A percentile compares a stretch with the other conserved stretches of the same genome.
phyloP scores from a whole-genome alignment of 2,113 vertebrate genomes.

The Platichthys flesus region DNA sequence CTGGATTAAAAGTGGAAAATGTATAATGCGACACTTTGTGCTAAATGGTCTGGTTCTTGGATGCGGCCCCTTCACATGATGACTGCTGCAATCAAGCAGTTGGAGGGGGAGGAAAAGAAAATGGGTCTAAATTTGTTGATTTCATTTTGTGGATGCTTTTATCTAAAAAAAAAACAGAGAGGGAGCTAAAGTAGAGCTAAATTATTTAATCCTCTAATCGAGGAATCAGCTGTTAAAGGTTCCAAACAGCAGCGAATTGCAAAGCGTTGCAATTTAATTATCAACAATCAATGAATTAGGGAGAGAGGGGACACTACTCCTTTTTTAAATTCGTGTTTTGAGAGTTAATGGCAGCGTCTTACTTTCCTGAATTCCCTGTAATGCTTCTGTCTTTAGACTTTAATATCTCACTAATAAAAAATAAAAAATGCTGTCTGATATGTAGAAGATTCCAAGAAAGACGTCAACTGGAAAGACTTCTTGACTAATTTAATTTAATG shows the following conservation, averaged over 20 bases:
- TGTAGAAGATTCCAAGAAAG: no score
- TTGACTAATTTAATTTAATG: no score
- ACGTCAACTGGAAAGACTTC: no score
- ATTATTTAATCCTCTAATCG: not conserved
- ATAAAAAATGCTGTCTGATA: no score
- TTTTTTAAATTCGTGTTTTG: no score
- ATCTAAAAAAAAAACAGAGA: not conserved
- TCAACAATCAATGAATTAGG: not conserved
- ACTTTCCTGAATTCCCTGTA: no score
- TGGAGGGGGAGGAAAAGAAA: slow-evolving; percentile 24
- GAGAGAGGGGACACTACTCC: not conserved
- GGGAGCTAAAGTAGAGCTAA: slow-evolving; percentile 1
- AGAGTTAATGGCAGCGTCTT: no score
- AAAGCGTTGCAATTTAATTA: not conserved
- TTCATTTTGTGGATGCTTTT: slow-evolving; percentile 6
- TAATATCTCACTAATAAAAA: no score
- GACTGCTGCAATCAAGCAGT: slow-evolving; percentile 39
- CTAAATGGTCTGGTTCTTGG: slow-evolving; percentile 32
- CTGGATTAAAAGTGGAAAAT: slow-evolving; percentile 59
- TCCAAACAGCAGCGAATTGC: not conserved
- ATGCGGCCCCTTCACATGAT: slow-evolving; percentile 45
- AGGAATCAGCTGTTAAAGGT: not conserved
- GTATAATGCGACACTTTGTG: slow-evolving; percentile 48
- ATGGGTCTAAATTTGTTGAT: slow-evolving; percentile 34
- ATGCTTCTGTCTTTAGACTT: no score